These are phyloP conservation scores for Centroberyx gerrardi DNA, from an alignment of 2,797 vertebrate species.

Conservation along the genomic window DNA sequence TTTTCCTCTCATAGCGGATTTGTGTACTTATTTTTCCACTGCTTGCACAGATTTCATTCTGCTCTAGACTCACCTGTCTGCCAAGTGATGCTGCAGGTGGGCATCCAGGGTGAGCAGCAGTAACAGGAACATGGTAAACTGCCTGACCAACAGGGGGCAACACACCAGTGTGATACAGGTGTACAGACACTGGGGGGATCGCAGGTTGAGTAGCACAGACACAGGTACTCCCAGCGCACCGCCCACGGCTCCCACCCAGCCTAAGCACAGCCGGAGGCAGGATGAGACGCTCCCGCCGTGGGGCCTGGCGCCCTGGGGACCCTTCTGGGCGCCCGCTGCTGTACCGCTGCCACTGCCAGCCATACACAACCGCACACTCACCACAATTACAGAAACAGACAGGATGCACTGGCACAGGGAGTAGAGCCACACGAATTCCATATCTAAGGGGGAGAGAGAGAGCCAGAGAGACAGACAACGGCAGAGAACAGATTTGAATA, in stretches of 20 bases:
- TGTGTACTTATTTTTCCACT: neutral
- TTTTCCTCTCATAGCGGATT: neutral
- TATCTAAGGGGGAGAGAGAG: slow-evolving; percentile 59
- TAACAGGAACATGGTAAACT: slow-evolving; percentile 87
- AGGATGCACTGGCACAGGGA: slow-evolving; percentile 78
- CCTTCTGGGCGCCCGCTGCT: slow-evolving; percentile 14
- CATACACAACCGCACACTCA: slow-evolving; percentile 80
- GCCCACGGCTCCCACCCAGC: slow-evolving; percentile 82
- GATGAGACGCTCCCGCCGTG: slow-evolving; percentile 68
- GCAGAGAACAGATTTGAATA: slow-evolving; percentile 7
- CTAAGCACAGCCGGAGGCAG: slow-evolving; percentile 84
- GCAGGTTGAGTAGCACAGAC: slow-evolving; percentile 83
- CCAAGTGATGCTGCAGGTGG: slow-evolving; percentile 81
- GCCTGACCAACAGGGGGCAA: slow-evolving; percentile 85
- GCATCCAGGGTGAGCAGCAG: slow-evolving; percentile 84
- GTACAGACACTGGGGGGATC: slow-evolving; percentile 84
- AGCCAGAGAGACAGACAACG: slow-evolving; percentile 18
- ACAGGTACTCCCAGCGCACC: slow-evolving; percentile 81
- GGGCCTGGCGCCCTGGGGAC: neutral
- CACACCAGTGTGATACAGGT: slow-evolving; percentile 86
- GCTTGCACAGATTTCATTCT: neutral
- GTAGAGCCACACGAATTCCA: slow-evolving; percentile 80
- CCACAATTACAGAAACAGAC: slow-evolving; percentile 69
- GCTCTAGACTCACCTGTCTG: slow-evolving; percentile 76
- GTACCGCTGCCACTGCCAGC: slow-evolving; percentile 29